phyloP scores from a whole-genome alignment of 2,797 vertebrate species.

The Sylvia borin region DNA sequence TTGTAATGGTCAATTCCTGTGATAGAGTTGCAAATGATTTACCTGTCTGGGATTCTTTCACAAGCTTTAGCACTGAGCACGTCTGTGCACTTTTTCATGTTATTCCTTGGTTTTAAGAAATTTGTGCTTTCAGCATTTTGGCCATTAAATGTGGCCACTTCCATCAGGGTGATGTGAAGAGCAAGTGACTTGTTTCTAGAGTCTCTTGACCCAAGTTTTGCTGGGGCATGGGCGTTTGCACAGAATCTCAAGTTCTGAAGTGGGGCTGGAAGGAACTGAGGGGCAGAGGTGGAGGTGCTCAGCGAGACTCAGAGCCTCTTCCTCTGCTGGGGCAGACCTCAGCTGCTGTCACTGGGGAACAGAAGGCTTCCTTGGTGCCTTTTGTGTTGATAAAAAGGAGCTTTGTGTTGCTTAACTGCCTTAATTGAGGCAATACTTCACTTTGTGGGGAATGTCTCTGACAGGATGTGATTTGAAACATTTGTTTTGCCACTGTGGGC shows the following conservation, averaged over 20 bases:
- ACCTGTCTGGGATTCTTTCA: background rate
- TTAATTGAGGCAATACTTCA: background rate
- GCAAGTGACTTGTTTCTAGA: background rate
- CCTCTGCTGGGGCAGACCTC: background rate
- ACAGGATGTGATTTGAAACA: background rate
- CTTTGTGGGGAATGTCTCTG: background rate
- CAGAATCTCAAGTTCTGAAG: background rate
- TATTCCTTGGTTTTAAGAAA: background rate
- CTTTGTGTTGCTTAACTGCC: background rate
- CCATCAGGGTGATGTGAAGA: background rate
- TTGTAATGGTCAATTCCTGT: background rate
- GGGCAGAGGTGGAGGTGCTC: background rate
- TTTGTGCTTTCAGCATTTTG: background rate
- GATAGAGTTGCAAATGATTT: background rate
- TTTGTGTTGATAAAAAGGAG: background rate
- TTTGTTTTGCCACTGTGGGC: background rate
- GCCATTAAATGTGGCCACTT: rapidly evolving
- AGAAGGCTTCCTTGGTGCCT: background rate
- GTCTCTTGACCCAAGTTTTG: background rate
- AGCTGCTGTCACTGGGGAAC: background rate
- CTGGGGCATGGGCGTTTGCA: background rate
- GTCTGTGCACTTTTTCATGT: background rate
- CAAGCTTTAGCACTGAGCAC: background rate
- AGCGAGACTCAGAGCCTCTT: background rate
- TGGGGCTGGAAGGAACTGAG: background rate